Evolutionary conservation across 2,888 invertebrate genomes (phyloP).

Genomic region (Orgyia antiqua): DNA sequence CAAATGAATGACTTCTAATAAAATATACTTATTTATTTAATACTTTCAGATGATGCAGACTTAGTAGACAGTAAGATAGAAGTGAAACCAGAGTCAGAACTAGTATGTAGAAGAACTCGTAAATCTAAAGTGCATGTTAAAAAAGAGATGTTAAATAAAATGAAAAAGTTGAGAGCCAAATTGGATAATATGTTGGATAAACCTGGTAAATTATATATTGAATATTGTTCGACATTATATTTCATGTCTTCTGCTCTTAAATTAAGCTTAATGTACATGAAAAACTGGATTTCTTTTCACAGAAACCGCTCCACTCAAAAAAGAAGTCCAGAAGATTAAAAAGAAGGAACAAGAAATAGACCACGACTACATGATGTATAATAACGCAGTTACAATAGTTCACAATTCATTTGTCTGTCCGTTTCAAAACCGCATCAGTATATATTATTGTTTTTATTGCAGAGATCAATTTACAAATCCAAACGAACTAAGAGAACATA

Average conservation of each 20-base stretch:
- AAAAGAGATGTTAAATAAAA: constrained; percentile 27
- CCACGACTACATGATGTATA: constrained; percentile 47
- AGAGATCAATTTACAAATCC: constrained; percentile 63
- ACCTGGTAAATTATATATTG: constrained; percentile 30
- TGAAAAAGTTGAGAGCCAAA: constrained; percentile 34
- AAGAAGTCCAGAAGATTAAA: constrained; percentile 18
- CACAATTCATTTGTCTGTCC: constrained; percentile 60
- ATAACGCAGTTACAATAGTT: constrained; percentile 51
- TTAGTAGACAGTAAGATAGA: constrained; percentile 1
- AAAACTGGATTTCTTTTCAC: too few species aligned
- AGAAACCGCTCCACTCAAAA: constrained; percentile 23
- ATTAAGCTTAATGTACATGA: too few species aligned
- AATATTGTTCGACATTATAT: too few species aligned
- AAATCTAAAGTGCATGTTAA: constrained; percentile 13
- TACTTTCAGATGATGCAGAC: constrained; percentile 1
- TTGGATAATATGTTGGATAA: constrained; percentile 41
- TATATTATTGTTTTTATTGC: constrained; percentile 66
- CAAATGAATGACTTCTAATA: too few species aligned
- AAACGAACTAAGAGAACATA: constrained; percentile 54
- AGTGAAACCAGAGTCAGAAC: constrained; percentile 2
- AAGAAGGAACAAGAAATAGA: constrained; percentile 34
- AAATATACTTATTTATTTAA: too few species aligned
- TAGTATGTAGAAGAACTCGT: constrained; percentile 4
- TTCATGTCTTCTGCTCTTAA: too few species aligned
- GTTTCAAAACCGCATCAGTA: constrained; percentile 56